phyloP scores from a whole-genome alignment of 2,888 invertebrate species.

The Ormyrus pomaceus region DNA sequence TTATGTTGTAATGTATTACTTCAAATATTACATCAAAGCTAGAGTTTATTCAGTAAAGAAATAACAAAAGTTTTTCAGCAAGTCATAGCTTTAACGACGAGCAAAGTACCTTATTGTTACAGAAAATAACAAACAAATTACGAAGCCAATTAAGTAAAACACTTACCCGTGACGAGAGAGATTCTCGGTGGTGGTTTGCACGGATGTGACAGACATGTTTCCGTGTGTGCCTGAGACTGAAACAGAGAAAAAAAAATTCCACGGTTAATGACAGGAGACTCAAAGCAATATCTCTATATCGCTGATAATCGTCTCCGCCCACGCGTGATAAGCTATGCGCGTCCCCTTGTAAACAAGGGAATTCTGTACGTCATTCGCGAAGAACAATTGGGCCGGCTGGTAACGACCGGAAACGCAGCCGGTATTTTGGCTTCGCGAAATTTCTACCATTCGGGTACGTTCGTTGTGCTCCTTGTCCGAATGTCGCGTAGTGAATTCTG shows the following conservation, averaged over 20 bases:
- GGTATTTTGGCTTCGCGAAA: too few relatives aligned
- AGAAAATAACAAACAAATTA: not conserved
- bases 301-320: conserved; percentile 1
- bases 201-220: conserved; percentile 71
- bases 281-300: conserved; percentile 1
- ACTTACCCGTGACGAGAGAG: conserved; percentile 72
- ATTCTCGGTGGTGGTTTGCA: conserved; percentile 69
- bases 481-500: too few relatives aligned
- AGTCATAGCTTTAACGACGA: not conserved
- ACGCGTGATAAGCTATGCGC: not conserved
- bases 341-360: not conserved
- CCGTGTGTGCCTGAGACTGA: conserved; percentile 41
- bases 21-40: conserved; percentile 1
- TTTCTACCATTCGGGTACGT: too few relatives aligned
- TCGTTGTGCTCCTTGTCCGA: too few relatives aligned
- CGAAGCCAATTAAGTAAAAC: not conserved
- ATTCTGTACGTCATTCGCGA: not conserved
- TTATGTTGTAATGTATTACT: not conserved
- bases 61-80: conserved; percentile 28
- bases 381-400: too few relatives aligned
- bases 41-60: not conserved
- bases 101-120: not conserved
- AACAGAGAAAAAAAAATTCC: conserved; percentile 30
- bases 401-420: too few relatives aligned
- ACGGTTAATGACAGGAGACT: conserved; percentile 11